Percentiles rank a stretch among this genome's conserved stretches.
Evolutionary conservation across 2,888 invertebrate genomes (phyloP).

Genomic region (Ichneumoninae sp.): DNA sequence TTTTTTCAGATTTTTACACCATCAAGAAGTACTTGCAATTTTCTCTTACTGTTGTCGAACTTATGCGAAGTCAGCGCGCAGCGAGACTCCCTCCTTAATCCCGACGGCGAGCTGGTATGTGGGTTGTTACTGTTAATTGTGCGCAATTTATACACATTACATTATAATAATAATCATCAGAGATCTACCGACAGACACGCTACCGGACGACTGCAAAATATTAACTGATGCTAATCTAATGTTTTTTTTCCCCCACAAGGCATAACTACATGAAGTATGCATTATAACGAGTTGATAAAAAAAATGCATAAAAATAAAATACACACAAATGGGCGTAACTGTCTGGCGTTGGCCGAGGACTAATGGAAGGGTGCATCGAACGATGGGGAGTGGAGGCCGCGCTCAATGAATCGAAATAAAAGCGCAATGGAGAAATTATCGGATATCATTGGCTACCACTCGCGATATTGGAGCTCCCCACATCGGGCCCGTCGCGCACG

Average conservation of each 20-base stretch:
- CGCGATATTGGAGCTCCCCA: conserved; percentile 24
- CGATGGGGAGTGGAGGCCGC: neutral
- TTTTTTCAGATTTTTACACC: too few relatives aligned
- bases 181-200: conserved; percentile 20
- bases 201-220: conserved; percentile 7
- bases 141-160: neutral
- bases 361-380: conserved; percentile 34
- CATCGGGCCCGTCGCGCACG: conserved; percentile 11
- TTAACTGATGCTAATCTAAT: conserved; percentile 28
- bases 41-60: too few relatives aligned
- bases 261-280: neutral
- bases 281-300: conserved; percentile 15
- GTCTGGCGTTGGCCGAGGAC: conserved; percentile 30
- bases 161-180: conserved; percentile 24
- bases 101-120: conserved; percentile 32
- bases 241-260: neutral
- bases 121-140: conserved; percentile 27
- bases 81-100: neutral
- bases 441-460: conserved; percentile 50
- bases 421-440: conserved; percentile 53
- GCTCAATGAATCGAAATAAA: conserved; percentile 52
- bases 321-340: conserved; percentile 36
- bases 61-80: too few relatives aligned
- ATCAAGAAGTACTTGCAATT: too few relatives aligned
- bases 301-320: neutral